Evolutionary conservation across 2,888 invertebrate species (phyloP), one percentile per base, ranked within the genome.

Genomic region (Thumatha senex): DNA sequence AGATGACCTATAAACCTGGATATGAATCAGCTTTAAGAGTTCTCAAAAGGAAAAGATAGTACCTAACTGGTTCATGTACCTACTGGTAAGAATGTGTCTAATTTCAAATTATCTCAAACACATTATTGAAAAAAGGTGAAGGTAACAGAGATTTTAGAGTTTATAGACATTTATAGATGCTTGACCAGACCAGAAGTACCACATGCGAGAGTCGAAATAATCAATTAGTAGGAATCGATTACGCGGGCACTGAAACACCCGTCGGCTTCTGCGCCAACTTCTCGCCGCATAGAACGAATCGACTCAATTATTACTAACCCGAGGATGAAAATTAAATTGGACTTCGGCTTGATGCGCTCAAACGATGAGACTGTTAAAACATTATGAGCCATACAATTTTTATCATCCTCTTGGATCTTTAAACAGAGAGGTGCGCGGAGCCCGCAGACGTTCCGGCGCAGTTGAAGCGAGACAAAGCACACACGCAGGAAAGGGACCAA

Each of bases 341-440:
- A 59, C 51, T 50, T 61, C 66, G 67, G 67, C 67, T 67, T 63
- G 70, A 67, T 67, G 70, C 67, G 67, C 64, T 67, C 67, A 67
- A 67, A 67, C 70, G 67, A 67, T 67, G 67, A 80, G 81, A 83
- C 86, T 85, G 87, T 90, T 90, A 89, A 89, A 90, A 89, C 85
- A 87, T 89, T 90, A 90, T 86, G 89, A 84, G 82, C 86, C 78
- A 81, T 84, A 84, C 85, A 76, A 84, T 82, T 89, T 83, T 89
- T 90, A 89, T 90, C 90, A 86, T 76, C 79, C 74, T 78, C 73
- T 81, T 63, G 78, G 80, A 88, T 87, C 88, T 84, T 76, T 79
- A 79, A 82, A 80, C 77, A 79, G 72, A 79, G 72, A 78, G 74
- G 70, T 74, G 72, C 67, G 63, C 72, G 79, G 80, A 80, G 71